Conservation (phyloP, 2,113 vertebrate genomes). For the Etia nguti region DNA sequence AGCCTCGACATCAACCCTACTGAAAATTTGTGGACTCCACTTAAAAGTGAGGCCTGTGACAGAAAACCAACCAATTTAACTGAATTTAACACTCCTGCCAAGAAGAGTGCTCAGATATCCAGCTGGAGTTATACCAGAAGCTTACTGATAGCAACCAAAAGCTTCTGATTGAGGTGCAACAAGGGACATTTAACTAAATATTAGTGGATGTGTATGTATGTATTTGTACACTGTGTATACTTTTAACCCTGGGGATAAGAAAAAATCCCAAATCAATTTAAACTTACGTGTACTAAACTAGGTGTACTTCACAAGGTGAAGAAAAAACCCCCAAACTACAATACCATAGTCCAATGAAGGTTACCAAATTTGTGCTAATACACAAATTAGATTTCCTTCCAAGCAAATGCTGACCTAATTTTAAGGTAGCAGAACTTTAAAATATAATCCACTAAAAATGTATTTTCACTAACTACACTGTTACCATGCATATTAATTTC, state of each 20-base stretch:
- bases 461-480: background rate
- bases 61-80: too few relatives aligned
- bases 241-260: background rate
- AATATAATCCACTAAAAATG: background rate
- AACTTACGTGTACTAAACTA: background rate
- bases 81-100: too few relatives aligned
- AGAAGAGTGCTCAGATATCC: too few relatives aligned
- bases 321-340: background rate
- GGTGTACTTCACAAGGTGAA: background rate
- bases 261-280: background rate
- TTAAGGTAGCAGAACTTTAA: background rate
- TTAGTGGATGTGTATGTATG: background rate
- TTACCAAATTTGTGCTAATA: background rate
- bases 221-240: background rate
- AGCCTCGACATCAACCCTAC: background rate
- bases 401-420: background rate
- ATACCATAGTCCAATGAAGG: background rate
- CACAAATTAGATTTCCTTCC: background rate
- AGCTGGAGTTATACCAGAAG: too few relatives aligned
- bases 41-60: too few relatives aligned
- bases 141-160: too few relatives aligned
- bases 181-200: background rate
- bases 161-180: background rate
- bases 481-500: background rate
- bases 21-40: background rate